Percentiles rank a stretch among this genome's conserved stretches.
These are phyloP conservation scores for Flexamia atlantica DNA, from an alignment of 2,888 invertebrate genomes.

Conservation along the genomic window DNA sequence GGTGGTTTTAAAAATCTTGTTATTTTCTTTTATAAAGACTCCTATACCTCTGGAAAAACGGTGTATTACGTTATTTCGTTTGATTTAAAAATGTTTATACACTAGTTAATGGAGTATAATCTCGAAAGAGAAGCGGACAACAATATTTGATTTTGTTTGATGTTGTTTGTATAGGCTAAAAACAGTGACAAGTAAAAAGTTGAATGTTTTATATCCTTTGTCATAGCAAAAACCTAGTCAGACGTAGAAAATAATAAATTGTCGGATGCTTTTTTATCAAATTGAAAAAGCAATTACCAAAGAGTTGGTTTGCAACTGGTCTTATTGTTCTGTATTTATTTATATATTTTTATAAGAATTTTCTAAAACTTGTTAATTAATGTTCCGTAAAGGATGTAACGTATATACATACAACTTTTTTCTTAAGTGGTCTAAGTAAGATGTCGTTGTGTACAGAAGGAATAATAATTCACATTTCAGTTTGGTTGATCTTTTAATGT, in stretches of 20 bases:
- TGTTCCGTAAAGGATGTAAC: conserved; percentile 43
- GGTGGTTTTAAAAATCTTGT: conserved; percentile 32
- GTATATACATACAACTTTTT: conserved; percentile 56
- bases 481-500: conserved; percentile 17
- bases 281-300: conserved; percentile 41
- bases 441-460: conserved; percentile 31
- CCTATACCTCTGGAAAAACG: not conserved
- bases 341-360: conserved; percentile 43
- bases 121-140: not conserved
- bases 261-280: conserved; percentile 8
- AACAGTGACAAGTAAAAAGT: conserved; percentile 42
- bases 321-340: conserved; percentile 35
- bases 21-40: conserved; percentile 16
- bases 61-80: conserved; percentile 13
- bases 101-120: conserved; percentile 35
- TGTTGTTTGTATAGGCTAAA: conserved; percentile 13
- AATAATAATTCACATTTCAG: conserved; percentile 54
- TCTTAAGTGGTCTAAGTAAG: conserved; percentile 36
- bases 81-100: conserved; percentile 23
- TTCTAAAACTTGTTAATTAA: conserved; percentile 39
- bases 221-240: conserved; percentile 32
- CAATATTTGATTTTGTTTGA: conserved; percentile 1
- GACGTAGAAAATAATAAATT: not conserved
- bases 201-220: conserved; percentile 54
- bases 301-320: conserved; percentile 34